These are phyloP conservation scores for Felis chaus DNA, from an alignment of 2,113 vertebrate genomes.

Conservation along the genomic window DNA sequence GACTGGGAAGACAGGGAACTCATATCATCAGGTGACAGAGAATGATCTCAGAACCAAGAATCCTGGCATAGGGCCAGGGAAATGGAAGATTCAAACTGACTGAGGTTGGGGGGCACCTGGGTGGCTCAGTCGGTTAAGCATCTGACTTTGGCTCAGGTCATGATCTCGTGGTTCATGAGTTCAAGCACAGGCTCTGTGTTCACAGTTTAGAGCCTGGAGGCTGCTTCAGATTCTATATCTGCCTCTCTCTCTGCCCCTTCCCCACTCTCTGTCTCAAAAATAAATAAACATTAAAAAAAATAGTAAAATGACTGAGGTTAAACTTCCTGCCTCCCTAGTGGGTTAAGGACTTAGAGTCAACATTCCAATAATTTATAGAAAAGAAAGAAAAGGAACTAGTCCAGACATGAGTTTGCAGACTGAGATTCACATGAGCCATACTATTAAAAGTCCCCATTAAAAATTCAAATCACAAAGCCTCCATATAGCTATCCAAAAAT, in stretches of 20 bases:
- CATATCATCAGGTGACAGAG: neutral
- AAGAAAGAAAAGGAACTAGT: neutral
- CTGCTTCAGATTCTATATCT: no score
- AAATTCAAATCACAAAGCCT: neutral
- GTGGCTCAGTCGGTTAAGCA: no score
- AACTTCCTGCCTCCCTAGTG: neutral
- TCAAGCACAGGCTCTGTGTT: no score
- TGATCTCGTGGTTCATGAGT: no score
- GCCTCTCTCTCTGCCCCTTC: no score
- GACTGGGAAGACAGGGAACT: neutral
- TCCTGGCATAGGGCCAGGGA: neutral
- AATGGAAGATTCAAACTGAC: neutral
- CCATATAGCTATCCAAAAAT: neutral
- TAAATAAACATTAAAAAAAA: no score
- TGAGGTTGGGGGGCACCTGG: neutral
- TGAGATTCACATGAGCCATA: neutral
- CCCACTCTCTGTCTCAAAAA: no score
- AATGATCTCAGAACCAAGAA: neutral
- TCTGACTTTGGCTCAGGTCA: no score
- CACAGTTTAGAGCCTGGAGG: no score
- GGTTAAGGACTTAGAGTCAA: neutral
- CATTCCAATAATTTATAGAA: neutral
- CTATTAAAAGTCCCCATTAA: neutral
- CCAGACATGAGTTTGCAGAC: neutral
- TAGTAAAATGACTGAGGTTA: neutral